Base-by-base conservation (phyloP, 2,797 vertebrate species). In the Hozukius guyotensis region DNA sequence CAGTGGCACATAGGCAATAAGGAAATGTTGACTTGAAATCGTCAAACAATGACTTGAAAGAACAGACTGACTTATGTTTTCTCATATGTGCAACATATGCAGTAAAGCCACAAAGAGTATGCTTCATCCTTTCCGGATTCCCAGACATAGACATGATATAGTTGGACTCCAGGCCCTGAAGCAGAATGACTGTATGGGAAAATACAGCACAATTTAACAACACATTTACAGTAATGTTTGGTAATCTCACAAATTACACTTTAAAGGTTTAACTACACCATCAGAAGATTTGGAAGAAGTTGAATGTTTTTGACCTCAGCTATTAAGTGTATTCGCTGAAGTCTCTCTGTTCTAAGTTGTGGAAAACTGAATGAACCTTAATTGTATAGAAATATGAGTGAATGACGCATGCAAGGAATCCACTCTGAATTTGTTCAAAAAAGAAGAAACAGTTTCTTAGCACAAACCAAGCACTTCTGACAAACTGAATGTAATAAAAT, bases 141-240 rank as follows among this genome's bases (percentile, higher is more conserved):
- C 31, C 57, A 66, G n/a, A 66, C 27, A 73, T 10, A 49, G 8
- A 1, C 34, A 20, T 22, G 6, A 32, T 24, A 60, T 20, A 42
- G 20, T 34, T 42, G 11, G 12, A 27, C 31, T 27, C 27, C 16
- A 69, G 63, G 69, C 25, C 12, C 31, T 57, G 46, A 67, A 22
- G 18, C n/a, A 55, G 57, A 82, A 75, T 24, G 55, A 73, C 24
- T 68, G 6, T 13, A 24, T 42, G n/a, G 63, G n/a, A 77, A 52
- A 67, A 56, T 27, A 1, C 24, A 49, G 10, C 31, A 12, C 8
- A 68, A 34, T 42, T 52, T n/a, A 62, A 59, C 5, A 46, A 5
- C 49, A 18, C 68, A 63, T 60, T 52, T 34, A 53, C 8, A 3
- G 7, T 6, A 20, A 8, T 46, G 10, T 62, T 67, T 59, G 29